Conservation (phyloP, 2,888 invertebrate species). For the Ommatoiulus sabulosus region DNA sequence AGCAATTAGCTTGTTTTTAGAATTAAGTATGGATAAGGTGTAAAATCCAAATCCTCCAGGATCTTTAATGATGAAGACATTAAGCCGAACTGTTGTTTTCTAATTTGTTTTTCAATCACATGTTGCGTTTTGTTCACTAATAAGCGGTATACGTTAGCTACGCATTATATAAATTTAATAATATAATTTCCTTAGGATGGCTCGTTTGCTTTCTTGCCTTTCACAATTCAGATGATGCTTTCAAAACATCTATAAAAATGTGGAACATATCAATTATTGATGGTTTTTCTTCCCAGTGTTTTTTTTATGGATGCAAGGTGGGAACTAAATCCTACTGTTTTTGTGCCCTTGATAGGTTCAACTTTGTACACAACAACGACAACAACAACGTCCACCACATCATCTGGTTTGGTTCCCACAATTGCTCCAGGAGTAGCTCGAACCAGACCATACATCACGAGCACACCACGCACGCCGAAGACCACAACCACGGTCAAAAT, state of each 20-base stretch:
- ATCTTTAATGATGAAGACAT: too few species aligned
- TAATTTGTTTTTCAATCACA: not conserved
- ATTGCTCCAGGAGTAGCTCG: constrained; percentile 17
- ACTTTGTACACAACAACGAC: constrained; percentile 10
- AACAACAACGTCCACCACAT: constrained; percentile 20
- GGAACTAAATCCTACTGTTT: not conserved
- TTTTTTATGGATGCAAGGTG: not conserved
- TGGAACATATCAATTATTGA: too few species aligned
- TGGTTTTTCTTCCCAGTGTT: too few species aligned
- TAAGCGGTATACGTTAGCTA: too few species aligned
- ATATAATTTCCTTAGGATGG: too few species aligned
- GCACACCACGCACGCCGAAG: constrained; percentile 44
- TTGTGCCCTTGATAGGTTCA: not conserved
- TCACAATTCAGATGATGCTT: too few species aligned
- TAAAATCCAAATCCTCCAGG: too few species aligned
- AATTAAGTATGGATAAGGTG: not conserved
- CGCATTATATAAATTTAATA: too few species aligned
- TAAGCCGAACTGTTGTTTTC: not conserved
- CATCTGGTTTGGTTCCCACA: not conserved
- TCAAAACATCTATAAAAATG: too few species aligned
- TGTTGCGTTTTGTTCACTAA: too few species aligned
- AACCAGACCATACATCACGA: not conserved
- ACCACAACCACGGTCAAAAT: constrained; percentile 16
- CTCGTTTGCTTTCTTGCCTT: too few species aligned
- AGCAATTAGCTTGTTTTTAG: not conserved